Base-by-base conservation (phyloP, 2,888 invertebrate genomes). In the Amiota minor region DNA sequence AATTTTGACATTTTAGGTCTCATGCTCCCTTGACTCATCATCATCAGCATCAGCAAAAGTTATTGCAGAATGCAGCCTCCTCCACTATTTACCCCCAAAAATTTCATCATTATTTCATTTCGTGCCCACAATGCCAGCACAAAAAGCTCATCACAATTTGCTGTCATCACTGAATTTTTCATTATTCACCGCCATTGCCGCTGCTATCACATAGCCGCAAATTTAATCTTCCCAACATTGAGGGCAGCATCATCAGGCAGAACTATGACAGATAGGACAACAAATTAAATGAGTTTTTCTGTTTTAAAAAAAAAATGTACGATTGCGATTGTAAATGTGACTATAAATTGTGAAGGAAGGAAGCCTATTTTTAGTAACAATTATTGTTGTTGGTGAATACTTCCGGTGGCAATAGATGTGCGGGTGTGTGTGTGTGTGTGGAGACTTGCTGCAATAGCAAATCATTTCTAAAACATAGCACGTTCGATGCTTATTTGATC, bases 401-500 rank as follows among this genome's bases (percentile, higher is more conserved):
- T 35, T 35, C 35, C 6, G 4, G 6, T 35, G 35, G 35, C 35
- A 35, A 35, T 35, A 8, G 35, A 35, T 35, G 35, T 2, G 2
- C 0, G 35, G 2, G 6, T 35, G 35, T 3, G 6, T 35, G 35
- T n/a, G n/a, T n/a, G n/a, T n/a, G n/a, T n/a, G 23, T 23, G 35
- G 35, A 6, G 35, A 35, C 35, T 35, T 23, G 14, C 46, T 68
- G 14, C 67, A 68, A 50, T 53, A 68, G 59, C 59, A 59, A 53
- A 53, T 10, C 47, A 47, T 68, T 68, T 46, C 20, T 14, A 68
- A 68, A 68, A 53, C 67, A 53, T 53, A 50, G 67, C 67, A 68
- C 67, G 67, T 68, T 68, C 67, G 53, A 20, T n/a, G 67, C 67
- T 68, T 68, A 68, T 68, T 68, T 68, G 67, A 68, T 68, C 67